These are phyloP conservation scores for Pomatostomus ruficeps DNA, from an alignment of 2,113 vertebrate genomes.

Conservation along the genomic window DNA sequence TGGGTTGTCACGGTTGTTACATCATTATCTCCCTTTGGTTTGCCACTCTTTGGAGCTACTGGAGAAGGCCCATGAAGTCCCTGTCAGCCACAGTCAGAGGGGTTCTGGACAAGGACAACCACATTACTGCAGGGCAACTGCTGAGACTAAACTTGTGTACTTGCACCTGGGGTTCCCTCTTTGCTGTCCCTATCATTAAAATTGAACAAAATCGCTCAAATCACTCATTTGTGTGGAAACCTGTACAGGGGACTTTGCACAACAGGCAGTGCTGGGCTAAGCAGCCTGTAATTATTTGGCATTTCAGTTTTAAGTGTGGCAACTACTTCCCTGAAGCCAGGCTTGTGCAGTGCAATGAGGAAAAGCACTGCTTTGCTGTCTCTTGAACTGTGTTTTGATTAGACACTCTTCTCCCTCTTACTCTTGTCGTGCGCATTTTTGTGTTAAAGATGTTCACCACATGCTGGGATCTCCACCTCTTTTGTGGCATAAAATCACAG, in stretches of 20 bases:
- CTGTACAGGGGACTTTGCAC: fast-evolving
- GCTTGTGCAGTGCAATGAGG: neutral
- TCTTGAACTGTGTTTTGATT: neutral
- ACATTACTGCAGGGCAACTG: neutral
- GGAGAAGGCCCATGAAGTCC: neutral
- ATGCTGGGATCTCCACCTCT: neutral
- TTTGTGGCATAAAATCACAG: neutral
- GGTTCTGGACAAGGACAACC: neutral
- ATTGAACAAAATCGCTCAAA: neutral
- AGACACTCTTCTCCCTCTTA: neutral
- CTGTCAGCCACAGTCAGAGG: neutral
- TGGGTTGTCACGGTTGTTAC: fast-evolving
- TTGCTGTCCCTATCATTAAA: neutral
- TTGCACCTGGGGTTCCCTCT: neutral
- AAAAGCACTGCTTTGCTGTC: neutral
- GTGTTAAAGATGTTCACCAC: neutral
- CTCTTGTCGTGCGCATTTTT: neutral
- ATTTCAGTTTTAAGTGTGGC: neutral
- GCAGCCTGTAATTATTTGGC: neutral
- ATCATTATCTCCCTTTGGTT: neutral
- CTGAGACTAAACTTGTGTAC: neutral
- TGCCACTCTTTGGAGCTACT: neutral
- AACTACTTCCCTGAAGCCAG: neutral
- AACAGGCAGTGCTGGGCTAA: neutral
- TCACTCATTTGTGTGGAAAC: neutral